A percentile compares a stretch with the other conserved stretches of the same genome.
These are phyloP conservation scores for Plebejus argus DNA, from an alignment of 2,888 invertebrate species.

Conservation along the genomic window DNA sequence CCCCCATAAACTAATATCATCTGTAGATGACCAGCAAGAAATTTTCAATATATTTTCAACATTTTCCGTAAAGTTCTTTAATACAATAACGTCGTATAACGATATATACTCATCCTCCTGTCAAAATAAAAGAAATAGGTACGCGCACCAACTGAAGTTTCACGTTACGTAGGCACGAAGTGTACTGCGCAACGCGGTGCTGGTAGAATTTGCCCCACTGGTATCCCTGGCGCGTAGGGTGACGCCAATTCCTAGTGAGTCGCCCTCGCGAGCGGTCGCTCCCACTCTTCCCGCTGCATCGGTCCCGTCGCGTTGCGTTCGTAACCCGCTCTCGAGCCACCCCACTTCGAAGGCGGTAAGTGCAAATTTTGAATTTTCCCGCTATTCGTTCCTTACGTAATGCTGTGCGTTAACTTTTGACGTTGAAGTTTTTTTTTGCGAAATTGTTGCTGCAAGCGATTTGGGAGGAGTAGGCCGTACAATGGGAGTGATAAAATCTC, in stretches of 20 bases:
- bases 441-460: conserved; percentile 15
- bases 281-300: conserved; percentile 36
- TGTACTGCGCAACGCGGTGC: conserved; percentile 20
- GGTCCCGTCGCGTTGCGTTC: not conserved
- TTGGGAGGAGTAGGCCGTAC: conserved; percentile 5
- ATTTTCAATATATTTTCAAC: not conserved
- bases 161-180: not conserved
- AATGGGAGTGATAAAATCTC: not conserved
- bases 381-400: conserved; percentile 15
- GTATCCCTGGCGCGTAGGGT: conserved; percentile 45
- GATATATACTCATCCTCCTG: not conserved
- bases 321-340: not conserved
- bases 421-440: not conserved
- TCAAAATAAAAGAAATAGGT: not conserved
- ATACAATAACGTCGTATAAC: not conserved
- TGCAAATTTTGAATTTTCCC: conserved; percentile 18
- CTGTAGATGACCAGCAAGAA: not conserved
- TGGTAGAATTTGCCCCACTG: conserved; percentile 18
- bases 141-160: not conserved
- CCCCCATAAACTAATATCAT: not conserved
- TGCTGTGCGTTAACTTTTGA: conserved; percentile 26
- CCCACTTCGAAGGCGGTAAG: conserved; percentile 4
- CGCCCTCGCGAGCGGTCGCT: conserved; percentile 59
- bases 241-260: conserved; percentile 60
- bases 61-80: too few species aligned